phyloP scores from a whole-genome alignment of 2,113 vertebrate species.

The Corythornis madagascariensis region DNA sequence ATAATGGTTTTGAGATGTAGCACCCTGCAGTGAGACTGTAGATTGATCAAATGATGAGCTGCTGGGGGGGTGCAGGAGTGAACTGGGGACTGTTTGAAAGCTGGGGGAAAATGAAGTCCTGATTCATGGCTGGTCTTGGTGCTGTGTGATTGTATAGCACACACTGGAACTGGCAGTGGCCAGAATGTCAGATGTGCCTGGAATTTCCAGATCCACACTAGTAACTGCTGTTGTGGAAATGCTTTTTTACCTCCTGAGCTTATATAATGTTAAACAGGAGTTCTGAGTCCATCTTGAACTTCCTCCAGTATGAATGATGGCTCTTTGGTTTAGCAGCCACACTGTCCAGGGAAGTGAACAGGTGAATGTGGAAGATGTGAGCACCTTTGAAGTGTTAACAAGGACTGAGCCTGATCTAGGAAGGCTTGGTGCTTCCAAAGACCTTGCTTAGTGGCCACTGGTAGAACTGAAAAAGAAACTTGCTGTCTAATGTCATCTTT shows the following conservation, averaged over 20 bases:
- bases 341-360: not conserved
- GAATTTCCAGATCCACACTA: not conserved
- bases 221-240: not conserved
- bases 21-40: not conserved
- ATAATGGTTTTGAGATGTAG: not conserved
- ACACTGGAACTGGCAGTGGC: not conserved
- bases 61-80: not conserved
- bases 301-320: not conserved
- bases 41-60: not conserved
- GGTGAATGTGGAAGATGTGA: not conserved
- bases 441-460: not conserved
- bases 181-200: not conserved
- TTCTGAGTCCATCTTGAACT: not conserved
- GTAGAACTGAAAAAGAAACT: not conserved
- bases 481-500: not conserved
- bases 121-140: not conserved
- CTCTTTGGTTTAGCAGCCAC: not conserved
- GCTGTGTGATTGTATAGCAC: not conserved
- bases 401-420: not conserved
- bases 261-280: not conserved
- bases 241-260: not conserved
- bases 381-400: not conserved
- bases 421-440: not conserved
- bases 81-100: not conserved
- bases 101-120: not conserved